A percentile compares a stretch with the other conserved stretches of the same genome.
Conservation (phyloP, 1,140 invertebrate genomes). For the Bombus difficillimus region DNA sequence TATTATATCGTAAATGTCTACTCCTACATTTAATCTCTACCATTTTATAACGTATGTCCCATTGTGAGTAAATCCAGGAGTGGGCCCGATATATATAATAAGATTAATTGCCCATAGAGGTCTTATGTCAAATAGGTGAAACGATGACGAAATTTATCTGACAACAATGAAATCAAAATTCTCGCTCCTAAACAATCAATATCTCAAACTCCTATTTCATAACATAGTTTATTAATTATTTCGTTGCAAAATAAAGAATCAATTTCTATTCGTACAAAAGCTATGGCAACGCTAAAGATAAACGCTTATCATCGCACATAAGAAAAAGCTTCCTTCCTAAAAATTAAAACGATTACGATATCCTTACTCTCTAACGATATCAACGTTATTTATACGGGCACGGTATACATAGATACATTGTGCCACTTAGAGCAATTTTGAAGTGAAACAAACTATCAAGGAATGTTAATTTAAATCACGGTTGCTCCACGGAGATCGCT, state of each 20-base stretch:
- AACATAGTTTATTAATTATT: not conserved
- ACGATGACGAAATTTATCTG: not conserved
- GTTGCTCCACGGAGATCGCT: conserved; percentile 31
- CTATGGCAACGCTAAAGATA: not conserved
- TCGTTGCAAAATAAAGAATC: not conserved
- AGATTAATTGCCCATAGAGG: not conserved
- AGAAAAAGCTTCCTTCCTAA: no score
- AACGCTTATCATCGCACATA: not conserved
- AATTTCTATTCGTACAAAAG: not conserved
- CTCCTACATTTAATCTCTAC: no score
- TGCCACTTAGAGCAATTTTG: not conserved
- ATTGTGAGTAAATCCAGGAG: not conserved
- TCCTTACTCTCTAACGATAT: not conserved
- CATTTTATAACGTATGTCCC: not conserved
- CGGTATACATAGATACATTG: not conserved
- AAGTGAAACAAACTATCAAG: not conserved
- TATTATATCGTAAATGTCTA: not conserved
- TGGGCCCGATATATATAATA: not conserved
- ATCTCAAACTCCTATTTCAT: not conserved
- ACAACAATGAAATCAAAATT: not conserved
- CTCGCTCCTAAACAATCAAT: not conserved
- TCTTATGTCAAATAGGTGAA: no score
- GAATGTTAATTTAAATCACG: conserved; percentile 16
- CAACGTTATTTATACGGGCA: not conserved
- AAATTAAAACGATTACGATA: not conserved